Evolutionary conservation across 2,888 invertebrate species (phyloP), one percentile per base, ranked within the genome.

Genomic region (Megamerina dolium): DNA sequence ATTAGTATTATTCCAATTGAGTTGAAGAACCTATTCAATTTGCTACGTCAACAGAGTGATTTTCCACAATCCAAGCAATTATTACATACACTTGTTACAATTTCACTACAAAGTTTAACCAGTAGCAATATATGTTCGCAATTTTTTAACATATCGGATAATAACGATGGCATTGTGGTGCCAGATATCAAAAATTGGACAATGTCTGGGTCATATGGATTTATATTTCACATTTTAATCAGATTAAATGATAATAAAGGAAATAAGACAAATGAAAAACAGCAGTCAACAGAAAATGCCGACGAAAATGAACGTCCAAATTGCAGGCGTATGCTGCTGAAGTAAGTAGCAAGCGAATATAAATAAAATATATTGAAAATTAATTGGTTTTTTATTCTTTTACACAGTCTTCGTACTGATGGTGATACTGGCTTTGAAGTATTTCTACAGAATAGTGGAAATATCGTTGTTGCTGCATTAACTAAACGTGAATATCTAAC

Each of bases 341-440:
- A 60, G 60, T 58, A 52, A 48, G 43, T 30, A 23, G 10, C 6
- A 10, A 23, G 10, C 10, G 10, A 23, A 23, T 23, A 23, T 23
- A 19, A 31, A 42, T 26, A 8, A 27, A 34, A 35, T 20, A n/a
- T 32, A 9, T 14, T 32, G 3, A 30, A 35, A 41, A 6, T 27
- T 18, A 16, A 23, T 8, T 41, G 17, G 5, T 9, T 26, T 13
- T 8, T 14, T 9, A 23, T 8, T 18, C 4, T 27, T 10, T 5
- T 20, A 35, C n/a, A n/a, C 55, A 79, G 79, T 47, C 63, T 80
- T 45, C 64, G 72, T 26, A 77, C 77, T 3, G 66, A 59, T 47
- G 65, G 69, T 45, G 76, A 77, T 4, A 69, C 71, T 23, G 80
- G 81, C 2, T 76, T 80, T 51, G 80, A 81, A 59, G 73, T 77